Conservation (phyloP, 2,888 invertebrate species). For the Coremacera marginata region DNA sequence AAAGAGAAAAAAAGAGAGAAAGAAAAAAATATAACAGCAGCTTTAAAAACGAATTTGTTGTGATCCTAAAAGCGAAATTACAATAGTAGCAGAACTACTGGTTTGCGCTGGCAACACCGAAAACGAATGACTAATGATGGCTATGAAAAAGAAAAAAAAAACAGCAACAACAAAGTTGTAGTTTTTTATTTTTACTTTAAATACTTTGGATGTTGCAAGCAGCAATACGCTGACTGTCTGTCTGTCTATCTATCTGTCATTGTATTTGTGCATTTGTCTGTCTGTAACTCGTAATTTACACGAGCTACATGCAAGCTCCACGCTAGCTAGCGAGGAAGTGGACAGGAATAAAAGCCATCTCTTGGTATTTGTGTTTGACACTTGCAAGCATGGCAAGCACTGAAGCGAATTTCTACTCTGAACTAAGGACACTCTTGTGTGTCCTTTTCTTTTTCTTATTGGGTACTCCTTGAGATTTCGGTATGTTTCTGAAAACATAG, state of each 20-base stretch:
- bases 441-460: not conserved
- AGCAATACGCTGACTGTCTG: conserved; percentile 1
- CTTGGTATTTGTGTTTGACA: too few species aligned
- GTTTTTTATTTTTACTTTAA: too few species aligned
- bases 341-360: too few species aligned
- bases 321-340: too few species aligned
- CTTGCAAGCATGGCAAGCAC: too few species aligned
- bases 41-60: not conserved
- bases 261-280: not conserved
- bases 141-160: not conserved
- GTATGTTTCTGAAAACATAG: too few species aligned
- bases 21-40: too few species aligned
- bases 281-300: conserved; percentile 3
- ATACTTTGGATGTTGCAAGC: not conserved
- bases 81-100: not conserved
- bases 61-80: not conserved
- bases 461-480: not conserved
- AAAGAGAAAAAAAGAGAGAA: too few species aligned
- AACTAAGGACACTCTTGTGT: too few species aligned
- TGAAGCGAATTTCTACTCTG: too few species aligned
- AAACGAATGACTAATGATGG: conserved; percentile 8
- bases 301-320: not conserved
- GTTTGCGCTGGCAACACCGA: not conserved
- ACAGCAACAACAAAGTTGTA: not conserved
- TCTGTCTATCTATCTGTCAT: not conserved